Conservation (phyloP, 2,797 vertebrate genomes). For the Manis javanica region DNA sequence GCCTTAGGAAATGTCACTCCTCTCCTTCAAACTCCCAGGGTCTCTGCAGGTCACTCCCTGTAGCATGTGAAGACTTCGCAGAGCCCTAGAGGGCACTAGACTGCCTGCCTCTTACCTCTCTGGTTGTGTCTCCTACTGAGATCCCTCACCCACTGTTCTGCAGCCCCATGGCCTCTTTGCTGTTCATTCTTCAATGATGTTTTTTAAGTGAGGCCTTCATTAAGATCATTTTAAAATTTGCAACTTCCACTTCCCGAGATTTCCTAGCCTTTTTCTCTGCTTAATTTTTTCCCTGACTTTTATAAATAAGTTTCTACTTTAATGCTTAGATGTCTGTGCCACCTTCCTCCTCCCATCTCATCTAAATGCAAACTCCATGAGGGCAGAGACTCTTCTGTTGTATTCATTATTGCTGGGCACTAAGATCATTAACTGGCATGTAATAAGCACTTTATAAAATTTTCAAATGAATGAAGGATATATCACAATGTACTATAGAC, state of each 20-base stretch:
- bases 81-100: too few relatives aligned
- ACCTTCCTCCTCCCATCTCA: background rate
- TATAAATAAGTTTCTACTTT: background rate
- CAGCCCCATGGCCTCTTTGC: background rate
- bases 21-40: background rate
- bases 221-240: background rate
- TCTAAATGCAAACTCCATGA: background rate
- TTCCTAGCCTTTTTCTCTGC: background rate
- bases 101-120: background rate
- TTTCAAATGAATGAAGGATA: background rate
- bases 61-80: too few relatives aligned
- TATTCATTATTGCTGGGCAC: background rate
- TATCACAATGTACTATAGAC: background rate
- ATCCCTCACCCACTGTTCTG: rapidly evolving
- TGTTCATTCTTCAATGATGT: background rate
- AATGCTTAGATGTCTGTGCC: background rate
- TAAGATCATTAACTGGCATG: background rate
- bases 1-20: background rate
- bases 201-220: background rate
- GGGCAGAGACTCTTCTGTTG: background rate
- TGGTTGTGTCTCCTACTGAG: rapidly evolving
- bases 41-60: rapidly evolving
- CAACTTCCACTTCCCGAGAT: background rate
- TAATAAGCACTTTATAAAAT: background rate
- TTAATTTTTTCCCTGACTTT: background rate